Base-by-base conservation (phyloP, 1,140 invertebrate genomes). In the Macrocentrus cingulum region DNA sequence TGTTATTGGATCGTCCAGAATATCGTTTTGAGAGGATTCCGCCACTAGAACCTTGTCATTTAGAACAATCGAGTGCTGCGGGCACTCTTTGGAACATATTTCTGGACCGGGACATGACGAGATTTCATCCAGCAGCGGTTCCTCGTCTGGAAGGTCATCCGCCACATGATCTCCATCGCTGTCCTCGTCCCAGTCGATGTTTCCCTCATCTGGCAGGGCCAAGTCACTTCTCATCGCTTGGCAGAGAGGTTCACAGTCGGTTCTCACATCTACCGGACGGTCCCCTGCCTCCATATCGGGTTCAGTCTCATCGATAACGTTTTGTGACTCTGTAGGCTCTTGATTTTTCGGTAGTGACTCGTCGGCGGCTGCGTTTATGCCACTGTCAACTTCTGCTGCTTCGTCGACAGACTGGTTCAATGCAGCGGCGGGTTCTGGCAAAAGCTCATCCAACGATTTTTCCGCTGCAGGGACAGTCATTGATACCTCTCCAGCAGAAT, bases 1-100 rank as follows among this genome's bases (percentile, higher is more conserved):
- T 6, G 48, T n/a, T 13, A 58, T 44, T 19, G 56, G 56, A 36
- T 58, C 56, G 36, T 58, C 56, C 8, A 58, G 36, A 20, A 58
- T 29, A 29, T 46, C 44, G 32, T 51, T 58, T 29, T 48, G 29
- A 1, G 37, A 23, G 13, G 25, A 44, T 13, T 51, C 56, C 16
- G 25, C 39, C 11, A 29, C 37, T 11, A 58, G 22, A 7, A 49
- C 46, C 13, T 36, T n/a, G 5, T 58, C 56, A 51, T 51, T 46
- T 2, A 58, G 39, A 6, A 58, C 48, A 36, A 58, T 46, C 15
- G 49, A 42, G 19, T 44, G 13, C 5, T 34, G n/a, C 2, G 55
- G 29, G 25, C 13, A 49, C 41, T 55, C 53, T 25, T 56, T 29
- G 1, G n/a, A 20, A 9, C 41, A 56, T 18, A 29, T 44, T 32